phyloP scores from a whole-genome alignment of 64 coral and sea anemone genomes.

The Actinia tenebrosa region DNA sequence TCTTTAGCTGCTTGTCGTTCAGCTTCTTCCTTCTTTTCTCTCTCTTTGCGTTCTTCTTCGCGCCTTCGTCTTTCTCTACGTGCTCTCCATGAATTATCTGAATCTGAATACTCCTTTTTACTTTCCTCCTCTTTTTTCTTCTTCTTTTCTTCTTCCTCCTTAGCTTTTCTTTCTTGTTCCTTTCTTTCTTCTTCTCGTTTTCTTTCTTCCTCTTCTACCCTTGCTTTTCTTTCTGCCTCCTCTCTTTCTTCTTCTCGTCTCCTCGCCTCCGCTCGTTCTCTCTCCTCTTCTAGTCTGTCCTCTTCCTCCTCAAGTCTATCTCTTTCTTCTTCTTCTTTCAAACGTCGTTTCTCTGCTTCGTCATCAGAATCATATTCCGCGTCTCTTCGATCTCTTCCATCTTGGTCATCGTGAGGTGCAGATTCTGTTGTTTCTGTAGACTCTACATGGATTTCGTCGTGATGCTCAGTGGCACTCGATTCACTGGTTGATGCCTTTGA shows the following conservation, averaged over 20 bases:
- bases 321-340: slow-evolving; percentile 16
- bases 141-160: slow-evolving; percentile 6
- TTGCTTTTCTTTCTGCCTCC: slow-evolving; percentile 1
- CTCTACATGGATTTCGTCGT: background rate
- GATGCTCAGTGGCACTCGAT: background rate
- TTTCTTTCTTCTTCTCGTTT: background rate
- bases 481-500: slow-evolving; percentile 12
- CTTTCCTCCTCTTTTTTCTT: slow-evolving; percentile 12
- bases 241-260: slow-evolving; percentile 29
- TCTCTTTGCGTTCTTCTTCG: slow-evolving; percentile 3
- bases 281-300: slow-evolving; percentile 36
- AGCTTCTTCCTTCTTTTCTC: slow-evolving; percentile 17
- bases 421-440: background rate
- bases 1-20: slow-evolving; percentile 7
- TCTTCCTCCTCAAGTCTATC: slow-evolving; percentile 28
- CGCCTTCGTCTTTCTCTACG: slow-evolving; percentile 13
- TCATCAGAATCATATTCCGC: slow-evolving; percentile 20
- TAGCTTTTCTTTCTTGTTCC: slow-evolving; percentile 6
- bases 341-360: background rate
- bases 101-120: slow-evolving; percentile 6
- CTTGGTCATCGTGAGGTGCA: background rate
- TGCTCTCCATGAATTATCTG: slow-evolving; percentile 6
- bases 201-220: background rate
- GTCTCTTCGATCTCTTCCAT: slow-evolving; percentile 16
- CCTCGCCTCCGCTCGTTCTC: slow-evolving; percentile 2